These are phyloP conservation scores for Conistra vaccinii DNA, from an alignment of 2,888 invertebrate species.

Conservation along the genomic window DNA sequence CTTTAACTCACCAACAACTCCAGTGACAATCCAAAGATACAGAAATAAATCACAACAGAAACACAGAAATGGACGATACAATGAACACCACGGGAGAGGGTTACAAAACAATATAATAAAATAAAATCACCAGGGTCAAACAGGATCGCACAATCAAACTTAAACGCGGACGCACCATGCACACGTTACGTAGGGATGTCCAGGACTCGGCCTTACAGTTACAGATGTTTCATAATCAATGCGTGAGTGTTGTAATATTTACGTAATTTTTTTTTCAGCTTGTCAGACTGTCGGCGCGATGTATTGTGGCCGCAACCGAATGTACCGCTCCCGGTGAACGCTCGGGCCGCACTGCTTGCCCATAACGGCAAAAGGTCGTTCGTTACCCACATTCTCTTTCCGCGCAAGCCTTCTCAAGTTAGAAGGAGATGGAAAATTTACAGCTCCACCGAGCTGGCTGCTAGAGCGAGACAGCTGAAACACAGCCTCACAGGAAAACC, in stretches of 20 bases:
- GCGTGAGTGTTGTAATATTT: constrained; percentile 89
- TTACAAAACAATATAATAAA: constrained; percentile 85
- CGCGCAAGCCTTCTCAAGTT: constrained; percentile 90
- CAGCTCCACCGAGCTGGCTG: constrained; percentile 67
- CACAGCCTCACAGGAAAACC: constrained; percentile 88
- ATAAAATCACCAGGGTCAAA: constrained; percentile 87
- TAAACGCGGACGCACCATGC: constrained; percentile 75
- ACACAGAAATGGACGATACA: constrained; percentile 81
- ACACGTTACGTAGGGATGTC: constrained; percentile 71
- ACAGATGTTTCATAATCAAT: constrained; percentile 86
- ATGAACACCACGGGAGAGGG: constrained; percentile 81
- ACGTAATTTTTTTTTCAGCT: constrained; percentile 89
- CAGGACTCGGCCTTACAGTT: constrained; percentile 73
- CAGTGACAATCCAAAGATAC: constrained; percentile 86
- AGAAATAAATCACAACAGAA: constrained; percentile 85
- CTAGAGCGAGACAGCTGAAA: constrained; percentile 76
- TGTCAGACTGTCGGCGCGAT: constrained; percentile 83
- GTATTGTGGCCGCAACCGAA: constrained; percentile 70
- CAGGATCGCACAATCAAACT: constrained; percentile 84
- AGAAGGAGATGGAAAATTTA: constrained; percentile 80
- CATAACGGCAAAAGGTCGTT: constrained; percentile 90
- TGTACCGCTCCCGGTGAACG: constrained; percentile 86
- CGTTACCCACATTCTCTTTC: constrained; percentile 91
- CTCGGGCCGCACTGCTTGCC: constrained; percentile 90
- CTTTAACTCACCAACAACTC: constrained; percentile 81